A percentile compares a stretch with the other conserved stretches of the same genome.
These are phyloP conservation scores for Phrynocephalus versicolor DNA, from an alignment of 2,113 vertebrate species.

Conservation along the genomic window DNA sequence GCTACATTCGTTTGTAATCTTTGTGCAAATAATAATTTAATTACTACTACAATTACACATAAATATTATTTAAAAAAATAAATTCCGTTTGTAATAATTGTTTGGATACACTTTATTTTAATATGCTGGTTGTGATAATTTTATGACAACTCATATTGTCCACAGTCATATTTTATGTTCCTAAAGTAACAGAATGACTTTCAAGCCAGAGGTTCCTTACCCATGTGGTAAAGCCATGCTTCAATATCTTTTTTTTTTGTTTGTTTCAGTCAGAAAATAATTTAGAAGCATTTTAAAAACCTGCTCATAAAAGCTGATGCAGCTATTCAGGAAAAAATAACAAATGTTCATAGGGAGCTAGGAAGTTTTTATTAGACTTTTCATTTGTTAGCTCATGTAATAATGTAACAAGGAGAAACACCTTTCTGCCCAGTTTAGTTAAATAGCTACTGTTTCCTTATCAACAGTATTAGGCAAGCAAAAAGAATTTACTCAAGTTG, in stretches of 20 bases:
- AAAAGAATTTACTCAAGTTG: conserved; percentile 26
- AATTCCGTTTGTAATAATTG: too few relatives aligned
- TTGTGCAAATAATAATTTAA: too few relatives aligned
- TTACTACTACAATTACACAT: too few relatives aligned
- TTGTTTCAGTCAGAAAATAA: background rate
- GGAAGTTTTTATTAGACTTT: background rate
- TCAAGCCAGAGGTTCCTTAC: background rate
- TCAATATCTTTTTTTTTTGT: background rate
- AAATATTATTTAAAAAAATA: too few relatives aligned
- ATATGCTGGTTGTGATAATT: too few relatives aligned
- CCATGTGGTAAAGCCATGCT: background rate
- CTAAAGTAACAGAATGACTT: background rate
- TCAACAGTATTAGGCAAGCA: background rate
- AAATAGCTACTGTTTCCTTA: conserved; percentile 11
- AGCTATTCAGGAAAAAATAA: background rate
- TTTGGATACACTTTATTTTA: too few relatives aligned
- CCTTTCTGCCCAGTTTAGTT: background rate
- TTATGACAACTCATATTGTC: too few relatives aligned
- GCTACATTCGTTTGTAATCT: too few relatives aligned
- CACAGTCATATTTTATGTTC: too few relatives aligned
- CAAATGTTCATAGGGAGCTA: background rate
- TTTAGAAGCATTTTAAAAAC: background rate
- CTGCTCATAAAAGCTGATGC: background rate
- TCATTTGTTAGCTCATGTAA: background rate
- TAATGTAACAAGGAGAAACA: background rate